Percentiles rank a stretch among this genome's conserved stretches.
These are phyloP conservation scores for Anthonomus grandis DNA, from an alignment of 1,140 invertebrate genomes.

Conservation along the genomic window DNA sequence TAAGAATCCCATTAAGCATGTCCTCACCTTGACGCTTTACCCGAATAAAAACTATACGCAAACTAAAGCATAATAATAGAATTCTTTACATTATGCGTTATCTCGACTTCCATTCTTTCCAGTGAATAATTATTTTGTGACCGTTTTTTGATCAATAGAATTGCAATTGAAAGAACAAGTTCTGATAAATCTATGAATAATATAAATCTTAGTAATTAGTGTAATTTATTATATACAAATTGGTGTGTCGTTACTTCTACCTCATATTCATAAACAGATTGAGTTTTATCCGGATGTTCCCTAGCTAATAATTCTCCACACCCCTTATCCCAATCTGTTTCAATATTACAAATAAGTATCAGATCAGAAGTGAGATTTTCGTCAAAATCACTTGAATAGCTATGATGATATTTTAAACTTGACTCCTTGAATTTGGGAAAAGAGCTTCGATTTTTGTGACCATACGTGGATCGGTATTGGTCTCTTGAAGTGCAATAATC, in stretches of 20 bases:
- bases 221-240: neutral
- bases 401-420: neutral
- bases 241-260: slow-evolving; percentile 6
- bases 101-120: no score
- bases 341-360: neutral
- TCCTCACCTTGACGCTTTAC: no score
- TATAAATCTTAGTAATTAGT: no score
- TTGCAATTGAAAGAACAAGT: no score
- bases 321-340: slow-evolving; percentile 19
- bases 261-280: slow-evolving; percentile 20
- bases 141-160: no score
- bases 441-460: neutral
- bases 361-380: no score
- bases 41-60: no score
- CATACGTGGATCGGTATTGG: neutral
- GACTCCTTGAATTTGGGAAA: neutral
- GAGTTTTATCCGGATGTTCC: slow-evolving; percentile 6
- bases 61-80: no score
- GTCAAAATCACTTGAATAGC: neutral
- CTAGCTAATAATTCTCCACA: neutral
- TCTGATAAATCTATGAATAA: no score
- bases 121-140: no score
- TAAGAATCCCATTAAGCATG: no score
- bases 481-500: slow-evolving; percentile 1
- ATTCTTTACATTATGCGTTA: no score